phyloP scores from a whole-genome alignment of 2,888 invertebrate genomes.

The Amiota mariae region DNA sequence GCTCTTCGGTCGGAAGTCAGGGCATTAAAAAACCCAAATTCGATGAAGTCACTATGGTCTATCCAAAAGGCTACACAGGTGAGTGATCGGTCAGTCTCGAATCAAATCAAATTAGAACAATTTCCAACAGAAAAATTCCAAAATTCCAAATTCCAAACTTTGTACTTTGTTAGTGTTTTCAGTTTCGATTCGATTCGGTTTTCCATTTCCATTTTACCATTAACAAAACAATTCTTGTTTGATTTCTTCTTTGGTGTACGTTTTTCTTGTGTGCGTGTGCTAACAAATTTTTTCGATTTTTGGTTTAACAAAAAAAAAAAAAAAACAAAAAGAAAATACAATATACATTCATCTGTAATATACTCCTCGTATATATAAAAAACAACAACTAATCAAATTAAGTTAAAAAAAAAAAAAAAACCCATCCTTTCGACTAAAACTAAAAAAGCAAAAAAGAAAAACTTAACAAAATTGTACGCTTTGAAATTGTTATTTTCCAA shows the following conservation, averaged over 20 bases:
- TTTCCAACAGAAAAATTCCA: slow-evolving; percentile 7
- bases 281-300: slow-evolving; percentile 62
- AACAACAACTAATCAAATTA: neutral
- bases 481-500: slow-evolving; percentile 9
- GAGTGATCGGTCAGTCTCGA: slow-evolving; percentile 48
- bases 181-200: neutral
- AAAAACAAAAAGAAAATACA: slow-evolving; percentile 12
- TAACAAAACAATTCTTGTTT: slow-evolving; percentile 29
- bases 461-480: slow-evolving; percentile 28
- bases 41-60: slow-evolving; percentile 79
- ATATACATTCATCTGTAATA: neutral
- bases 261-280: slow-evolving; percentile 72
- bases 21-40: slow-evolving; percentile 86
- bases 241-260: slow-evolving; percentile 45
- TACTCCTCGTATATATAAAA: neutral
- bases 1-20: slow-evolving; percentile 77
- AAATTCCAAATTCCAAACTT: neutral
- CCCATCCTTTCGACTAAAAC: slow-evolving; percentile 25
- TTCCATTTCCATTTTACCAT: neutral
- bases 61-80: slow-evolving; percentile 89
- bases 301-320: slow-evolving; percentile 34
- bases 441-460: neutral
- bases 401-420: slow-evolving; percentile 20
- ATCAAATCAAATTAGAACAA: slow-evolving; percentile 3
- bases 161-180: slow-evolving; percentile 26